Percentiles rank a stretch among this genome's conserved stretches.
Conservation (phyloP, 2,888 invertebrate species). For the Drosophila putrida region DNA sequence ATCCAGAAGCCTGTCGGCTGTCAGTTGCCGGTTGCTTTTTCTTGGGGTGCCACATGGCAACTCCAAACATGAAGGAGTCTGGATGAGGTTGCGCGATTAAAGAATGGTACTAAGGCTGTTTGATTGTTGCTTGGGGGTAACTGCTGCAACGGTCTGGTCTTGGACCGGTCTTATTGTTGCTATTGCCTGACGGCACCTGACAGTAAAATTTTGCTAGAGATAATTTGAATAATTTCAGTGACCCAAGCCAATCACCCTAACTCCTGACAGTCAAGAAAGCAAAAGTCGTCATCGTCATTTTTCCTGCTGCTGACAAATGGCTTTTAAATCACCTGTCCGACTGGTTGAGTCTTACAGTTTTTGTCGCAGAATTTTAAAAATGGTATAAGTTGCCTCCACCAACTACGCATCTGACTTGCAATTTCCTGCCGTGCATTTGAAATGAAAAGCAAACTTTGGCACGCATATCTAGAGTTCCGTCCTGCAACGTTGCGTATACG, state of each 20-base stretch:
- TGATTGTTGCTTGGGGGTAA: conserved; percentile 61
- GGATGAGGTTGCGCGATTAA: conserved; percentile 66
- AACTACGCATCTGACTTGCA: conserved; percentile 43
- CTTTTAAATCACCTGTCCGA: conserved; percentile 77
- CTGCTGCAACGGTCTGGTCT: conserved; percentile 46
- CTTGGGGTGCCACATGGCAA: conserved; percentile 29
- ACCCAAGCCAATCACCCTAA: conserved; percentile 73
- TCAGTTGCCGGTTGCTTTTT: conserved; percentile 50
- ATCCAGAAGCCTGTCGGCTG: conserved; percentile 50
- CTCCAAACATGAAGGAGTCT: conserved; percentile 46
- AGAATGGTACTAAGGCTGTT: conserved; percentile 73
- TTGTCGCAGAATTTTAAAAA: conserved; percentile 16
- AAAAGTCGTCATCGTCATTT: conserved; percentile 30
- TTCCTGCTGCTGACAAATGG: conserved; percentile 71
- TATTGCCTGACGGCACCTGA: conserved; percentile 56
- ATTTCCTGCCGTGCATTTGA: conserved; percentile 44
- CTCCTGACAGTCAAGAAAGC: conserved; percentile 21
- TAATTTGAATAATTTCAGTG: conserved; percentile 79
- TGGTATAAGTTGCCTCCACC: conserved; percentile 9
- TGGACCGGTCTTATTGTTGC: conserved; percentile 29
- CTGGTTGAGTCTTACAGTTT: conserved; percentile 34
- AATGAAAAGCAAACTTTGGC: conserved; percentile 39
- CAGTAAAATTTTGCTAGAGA: conserved; percentile 73
- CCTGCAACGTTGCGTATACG: conserved; percentile 45
- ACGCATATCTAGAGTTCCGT: conserved; percentile 26